These are phyloP conservation scores for Palaemon carinicauda DNA, from an alignment of 1,140 invertebrate genomes.

Conservation along the genomic window DNA sequence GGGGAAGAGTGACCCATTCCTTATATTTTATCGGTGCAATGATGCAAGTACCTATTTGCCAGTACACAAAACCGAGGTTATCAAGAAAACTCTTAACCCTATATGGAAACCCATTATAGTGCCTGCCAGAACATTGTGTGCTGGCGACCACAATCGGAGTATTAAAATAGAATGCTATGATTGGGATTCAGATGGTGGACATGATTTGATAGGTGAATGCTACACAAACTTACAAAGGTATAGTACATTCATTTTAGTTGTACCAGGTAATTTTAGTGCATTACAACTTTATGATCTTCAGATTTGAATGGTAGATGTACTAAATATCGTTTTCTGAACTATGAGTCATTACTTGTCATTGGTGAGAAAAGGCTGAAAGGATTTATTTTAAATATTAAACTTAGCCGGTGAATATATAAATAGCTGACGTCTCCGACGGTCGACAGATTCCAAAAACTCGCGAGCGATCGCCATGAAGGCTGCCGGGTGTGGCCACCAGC, in stretches of 20 bases:
- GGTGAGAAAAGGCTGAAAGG: no score
- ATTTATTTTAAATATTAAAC: no score
- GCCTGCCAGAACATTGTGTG: conserved; percentile 67
- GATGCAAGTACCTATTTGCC: conserved; percentile 68
- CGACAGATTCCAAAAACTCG: no score
- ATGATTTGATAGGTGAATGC: conserved; percentile 68
- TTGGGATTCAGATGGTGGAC: conserved; percentile 67
- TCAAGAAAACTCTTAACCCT: conserved; percentile 70
- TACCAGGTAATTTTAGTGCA: not conserved
- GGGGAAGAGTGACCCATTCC: conserved; percentile 70
- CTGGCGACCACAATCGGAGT: conserved; percentile 68
- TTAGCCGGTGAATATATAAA: no score
- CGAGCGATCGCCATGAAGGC: no score
- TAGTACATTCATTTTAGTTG: not conserved
- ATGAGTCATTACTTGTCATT: no score
- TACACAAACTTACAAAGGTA: conserved; percentile 63
- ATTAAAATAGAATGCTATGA: conserved; percentile 67
- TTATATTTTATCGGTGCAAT: conserved; percentile 67
- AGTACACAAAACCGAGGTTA: conserved; percentile 70
- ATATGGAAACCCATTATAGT: conserved; percentile 69
- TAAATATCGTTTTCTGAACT: no score
- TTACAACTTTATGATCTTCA: not conserved
- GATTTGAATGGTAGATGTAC: not conserved
- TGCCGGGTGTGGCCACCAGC: no score
- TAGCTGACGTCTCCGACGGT: no score